Evolutionary conservation across 2,888 invertebrate genomes (phyloP).

Genomic region (Ochropleura leucogaster): DNA sequence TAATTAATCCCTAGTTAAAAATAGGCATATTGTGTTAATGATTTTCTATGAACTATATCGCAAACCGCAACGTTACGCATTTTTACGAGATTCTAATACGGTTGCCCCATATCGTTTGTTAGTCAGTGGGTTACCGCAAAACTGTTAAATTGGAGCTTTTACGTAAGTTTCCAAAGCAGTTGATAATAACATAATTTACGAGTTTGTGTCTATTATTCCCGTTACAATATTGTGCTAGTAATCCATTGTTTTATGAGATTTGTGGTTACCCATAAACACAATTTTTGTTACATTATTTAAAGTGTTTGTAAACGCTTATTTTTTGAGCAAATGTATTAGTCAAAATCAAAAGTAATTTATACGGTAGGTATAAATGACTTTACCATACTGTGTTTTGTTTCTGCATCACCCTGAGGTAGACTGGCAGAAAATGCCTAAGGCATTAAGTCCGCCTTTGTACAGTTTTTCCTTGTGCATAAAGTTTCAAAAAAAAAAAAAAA

Average conservation of each 20-base stretch:
- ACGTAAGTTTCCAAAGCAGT: constrained; percentile 52
- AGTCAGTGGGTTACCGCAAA: constrained; percentile 61
- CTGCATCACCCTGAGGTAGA: too few relatives aligned
- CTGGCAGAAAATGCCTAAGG: too few relatives aligned
- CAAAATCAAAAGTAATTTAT: too few relatives aligned
- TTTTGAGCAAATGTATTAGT: neutral
- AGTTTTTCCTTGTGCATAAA: too few relatives aligned
- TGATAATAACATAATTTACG: constrained; percentile 55
- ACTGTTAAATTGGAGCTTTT: constrained; percentile 54
- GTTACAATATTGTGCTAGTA: constrained; percentile 50
- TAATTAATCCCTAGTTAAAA: constrained; percentile 10
- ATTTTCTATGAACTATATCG: constrained; percentile 61
- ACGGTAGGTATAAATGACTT: too few relatives aligned
- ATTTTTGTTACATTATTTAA: constrained; percentile 26
- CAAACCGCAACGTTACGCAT: constrained; percentile 48
- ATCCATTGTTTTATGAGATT: constrained; percentile 44
- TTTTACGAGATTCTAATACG: constrained; percentile 60
- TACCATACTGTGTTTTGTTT: too few relatives aligned
- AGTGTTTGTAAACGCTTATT: constrained; percentile 5
- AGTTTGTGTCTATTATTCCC: constrained; percentile 50
- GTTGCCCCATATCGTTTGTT: constrained; percentile 59
- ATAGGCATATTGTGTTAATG: constrained; percentile 68
- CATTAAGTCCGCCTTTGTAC: too few relatives aligned
- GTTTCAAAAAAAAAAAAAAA: too few relatives aligned
- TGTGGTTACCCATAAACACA: constrained; percentile 48